phyloP scores from a whole-genome alignment of 2,797 vertebrate species.

The Enteromius trimaculatus region DNA sequence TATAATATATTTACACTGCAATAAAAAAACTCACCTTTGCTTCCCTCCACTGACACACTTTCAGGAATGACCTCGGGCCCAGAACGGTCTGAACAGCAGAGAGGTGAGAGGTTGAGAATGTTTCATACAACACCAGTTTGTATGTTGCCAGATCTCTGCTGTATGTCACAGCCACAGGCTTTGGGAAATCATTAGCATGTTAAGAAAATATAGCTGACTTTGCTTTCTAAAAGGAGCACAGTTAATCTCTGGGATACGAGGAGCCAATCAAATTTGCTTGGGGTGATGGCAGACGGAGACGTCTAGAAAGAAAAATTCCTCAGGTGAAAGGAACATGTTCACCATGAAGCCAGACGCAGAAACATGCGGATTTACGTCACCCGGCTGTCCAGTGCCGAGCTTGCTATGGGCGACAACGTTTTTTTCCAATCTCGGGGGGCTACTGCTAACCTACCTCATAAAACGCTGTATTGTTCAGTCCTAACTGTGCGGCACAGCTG shows the following conservation, averaged over 20 bases:
- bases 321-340: constrained; percentile 28
- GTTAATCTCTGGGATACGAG: constrained; percentile 38
- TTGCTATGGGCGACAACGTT: not conserved
- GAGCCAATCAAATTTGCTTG: constrained; percentile 36
- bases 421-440: not conserved
- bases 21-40: constrained; percentile 4
- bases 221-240: constrained; percentile 46
- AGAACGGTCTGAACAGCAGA: constrained; percentile 15
- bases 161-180: constrained; percentile 56
- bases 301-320: constrained; percentile 15
- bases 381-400: not conserved
- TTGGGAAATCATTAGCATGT: constrained; percentile 66
- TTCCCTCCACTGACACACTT: constrained; percentile 14
- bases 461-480: constrained; percentile 9
- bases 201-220: constrained; percentile 69
- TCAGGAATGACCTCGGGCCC: constrained; percentile 37
- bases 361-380: constrained; percentile 38
- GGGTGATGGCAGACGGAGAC: constrained; percentile 3
- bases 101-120: constrained; percentile 53
- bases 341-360: constrained; percentile 38
- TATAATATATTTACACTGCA: not conserved
- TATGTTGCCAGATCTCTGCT: constrained; percentile 19
- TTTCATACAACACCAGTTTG: constrained; percentile 35
- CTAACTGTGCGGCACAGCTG: not conserved
- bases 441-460: not conserved